Evolutionary conservation across 2,888 invertebrate genomes (phyloP), one percentile per base, ranked within the genome.

Genomic region (Dryocosmus kuriphilus): DNA sequence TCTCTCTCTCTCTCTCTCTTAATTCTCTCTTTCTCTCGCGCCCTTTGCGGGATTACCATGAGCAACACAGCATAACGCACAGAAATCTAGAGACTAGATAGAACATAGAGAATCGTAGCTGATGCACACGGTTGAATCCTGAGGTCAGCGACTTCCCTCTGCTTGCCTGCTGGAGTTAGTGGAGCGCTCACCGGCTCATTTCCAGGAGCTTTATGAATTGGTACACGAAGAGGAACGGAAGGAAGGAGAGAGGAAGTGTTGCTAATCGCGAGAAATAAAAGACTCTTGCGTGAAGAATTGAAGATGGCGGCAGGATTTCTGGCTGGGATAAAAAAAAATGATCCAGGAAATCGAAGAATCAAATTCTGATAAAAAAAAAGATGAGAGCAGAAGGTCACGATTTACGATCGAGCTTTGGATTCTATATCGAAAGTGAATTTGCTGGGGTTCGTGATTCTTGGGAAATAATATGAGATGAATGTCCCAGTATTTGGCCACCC

Each of bases 61-160:
- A 86, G 84, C 87, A 86, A 85, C 85, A 86, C 83, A 80, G 85
- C 86, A 84, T 85, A 86, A 88, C 87, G 83, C 80, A 85, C 84
- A 79, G 75, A 78, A 79, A 79, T 82, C 82, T 83, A 85, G 71
- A 62, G 46, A 57, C 35, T 41, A 77, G 62, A 71, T 55, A 41
- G 62, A 77, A 79, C 78, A 81, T 75, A 84, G 86, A 87, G 88
- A 87, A 88, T 87, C 87, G 86, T 86, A 87, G 86, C 85, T 88
- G 90, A 90, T 90, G 89, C 91, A 90, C 90, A 89, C 90, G 89
- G 90, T 88, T 91, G 91, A 89, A 87, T 88, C 89, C 87, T 87
- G 90, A 90, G 91, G 91, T 91, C 91, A 91, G 89, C 90, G 91
- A 91, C 91, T 90, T 88, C 86, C 82, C 86, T 87, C 90, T 91